These are phyloP conservation scores for Drosophila rubida DNA, from an alignment of 2,888 invertebrate species.

Conservation along the genomic window DNA sequence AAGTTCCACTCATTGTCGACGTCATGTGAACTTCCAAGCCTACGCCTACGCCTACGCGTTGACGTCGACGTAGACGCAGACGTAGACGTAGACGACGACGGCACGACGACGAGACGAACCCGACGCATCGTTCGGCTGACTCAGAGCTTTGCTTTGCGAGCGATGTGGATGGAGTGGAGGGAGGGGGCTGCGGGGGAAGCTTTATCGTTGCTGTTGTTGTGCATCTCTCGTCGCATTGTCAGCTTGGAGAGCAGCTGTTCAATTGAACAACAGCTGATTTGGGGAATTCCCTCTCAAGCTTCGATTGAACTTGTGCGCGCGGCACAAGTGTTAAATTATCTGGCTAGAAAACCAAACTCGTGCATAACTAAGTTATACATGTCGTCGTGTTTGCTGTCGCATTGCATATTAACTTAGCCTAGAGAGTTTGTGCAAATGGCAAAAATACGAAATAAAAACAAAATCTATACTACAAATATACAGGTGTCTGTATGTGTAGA, in stretches of 20 bases:
- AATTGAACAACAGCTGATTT: constrained; percentile 51
- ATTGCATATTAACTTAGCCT: constrained; percentile 11
- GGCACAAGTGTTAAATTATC: constrained; percentile 38
- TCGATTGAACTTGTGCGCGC: constrained; percentile 33
- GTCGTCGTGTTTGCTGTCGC: constrained; percentile 25
- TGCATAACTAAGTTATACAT: constrained; percentile 1
- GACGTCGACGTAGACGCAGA: no score
- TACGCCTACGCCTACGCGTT: neutral
- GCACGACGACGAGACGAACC: neutral
- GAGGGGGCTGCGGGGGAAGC: neutral
- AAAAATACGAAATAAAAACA: constrained; percentile 11
- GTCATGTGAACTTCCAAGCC: neutral
- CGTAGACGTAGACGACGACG: neutral
- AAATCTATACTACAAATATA: constrained; percentile 9
- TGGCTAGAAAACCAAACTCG: neutral
- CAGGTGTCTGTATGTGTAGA: constrained; percentile 20
- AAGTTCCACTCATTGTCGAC: neutral
- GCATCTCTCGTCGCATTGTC: constrained; percentile 13
- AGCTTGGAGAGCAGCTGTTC: constrained; percentile 43
- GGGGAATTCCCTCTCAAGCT: constrained; percentile 20
- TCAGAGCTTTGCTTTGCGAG: constrained; percentile 8
- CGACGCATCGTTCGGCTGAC: neutral
- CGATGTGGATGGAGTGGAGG: neutral
- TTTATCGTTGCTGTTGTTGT: neutral
- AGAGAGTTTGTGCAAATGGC: constrained; percentile 34